Conservation (phyloP, 2,888 invertebrate genomes). For the Ophioninae sp. region DNA sequence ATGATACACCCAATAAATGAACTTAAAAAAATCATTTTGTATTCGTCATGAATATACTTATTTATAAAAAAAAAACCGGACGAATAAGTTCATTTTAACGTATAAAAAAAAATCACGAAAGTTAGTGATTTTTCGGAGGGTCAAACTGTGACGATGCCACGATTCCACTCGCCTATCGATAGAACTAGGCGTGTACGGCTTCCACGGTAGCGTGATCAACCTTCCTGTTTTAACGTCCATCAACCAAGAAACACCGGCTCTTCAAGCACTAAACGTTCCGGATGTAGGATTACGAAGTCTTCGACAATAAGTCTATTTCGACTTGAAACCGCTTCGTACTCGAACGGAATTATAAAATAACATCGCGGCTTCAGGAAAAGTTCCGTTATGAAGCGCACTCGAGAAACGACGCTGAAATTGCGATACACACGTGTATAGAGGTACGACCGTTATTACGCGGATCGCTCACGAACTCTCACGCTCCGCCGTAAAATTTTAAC, state of each 20-base stretch:
- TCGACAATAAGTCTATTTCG: conserved; percentile 20
- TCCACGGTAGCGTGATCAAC: conserved; percentile 52
- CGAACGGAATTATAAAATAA: conserved; percentile 22
- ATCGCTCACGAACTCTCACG: not conserved
- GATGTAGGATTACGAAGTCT: conserved; percentile 17
- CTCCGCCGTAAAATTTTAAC: conserved; percentile 27
- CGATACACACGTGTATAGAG: not conserved
- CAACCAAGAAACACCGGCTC: conserved; percentile 14
- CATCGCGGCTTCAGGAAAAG: not conserved
- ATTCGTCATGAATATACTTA: too few relatives aligned
- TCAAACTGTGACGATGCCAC: too few relatives aligned
- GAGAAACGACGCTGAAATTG: conserved; percentile 1
- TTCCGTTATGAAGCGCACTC: conserved; percentile 31
- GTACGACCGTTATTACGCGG: not conserved
- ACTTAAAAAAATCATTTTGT: too few relatives aligned
- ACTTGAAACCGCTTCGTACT: conserved; percentile 7
- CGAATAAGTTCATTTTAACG: too few relatives aligned
- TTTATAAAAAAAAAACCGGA: too few relatives aligned
- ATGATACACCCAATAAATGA: too few relatives aligned
- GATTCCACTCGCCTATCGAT: not conserved
- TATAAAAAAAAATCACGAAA: too few relatives aligned
- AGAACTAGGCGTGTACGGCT: conserved; percentile 50
- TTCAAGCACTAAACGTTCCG: conserved; percentile 39
- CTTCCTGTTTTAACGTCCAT: conserved; percentile 42
- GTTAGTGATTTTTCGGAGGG: too few relatives aligned